These are phyloP conservation scores for Chloroclysta siterata DNA, from an alignment of 2,888 invertebrate genomes.

Conservation along the genomic window DNA sequence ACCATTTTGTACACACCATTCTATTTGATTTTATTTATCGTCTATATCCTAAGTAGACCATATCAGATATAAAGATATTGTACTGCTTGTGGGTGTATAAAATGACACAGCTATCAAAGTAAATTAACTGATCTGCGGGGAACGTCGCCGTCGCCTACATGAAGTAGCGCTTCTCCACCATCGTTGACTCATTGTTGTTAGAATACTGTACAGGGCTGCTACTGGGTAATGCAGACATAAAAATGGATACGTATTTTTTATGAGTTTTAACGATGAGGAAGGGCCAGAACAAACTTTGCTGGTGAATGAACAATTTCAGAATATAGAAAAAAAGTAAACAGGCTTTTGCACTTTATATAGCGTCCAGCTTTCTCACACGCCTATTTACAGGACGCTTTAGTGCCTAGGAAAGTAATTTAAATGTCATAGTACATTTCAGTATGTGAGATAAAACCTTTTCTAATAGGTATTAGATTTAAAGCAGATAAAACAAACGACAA, in stretches of 20 bases:
- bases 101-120: conserved; percentile 57
- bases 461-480: not conserved
- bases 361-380: too few species aligned
- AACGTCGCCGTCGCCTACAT: conserved; percentile 45
- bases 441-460: too few species aligned
- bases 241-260: not conserved
- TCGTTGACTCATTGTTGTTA: conserved; percentile 37
- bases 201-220: conserved; percentile 11
- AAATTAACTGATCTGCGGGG: conserved; percentile 55
- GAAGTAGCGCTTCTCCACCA: conserved; percentile 37
- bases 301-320: too few species aligned
- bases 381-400: too few species aligned
- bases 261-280: too few species aligned
- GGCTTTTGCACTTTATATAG: too few species aligned
- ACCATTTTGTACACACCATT: not conserved
- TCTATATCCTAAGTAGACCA: not conserved
- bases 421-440: too few species aligned
- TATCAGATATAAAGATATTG: conserved; percentile 4
- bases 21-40: not conserved
- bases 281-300: too few species aligned
- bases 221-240: not conserved
- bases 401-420: too few species aligned
- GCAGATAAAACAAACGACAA: conserved; percentile 13
- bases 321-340: too few species aligned
- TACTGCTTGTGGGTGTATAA: conserved; percentile 43